A percentile compares a stretch with the other conserved stretches of the same genome.
Evolutionary conservation across 2,888 invertebrate species (phyloP).

Genomic region (Hirtodrosophila cameraria): DNA sequence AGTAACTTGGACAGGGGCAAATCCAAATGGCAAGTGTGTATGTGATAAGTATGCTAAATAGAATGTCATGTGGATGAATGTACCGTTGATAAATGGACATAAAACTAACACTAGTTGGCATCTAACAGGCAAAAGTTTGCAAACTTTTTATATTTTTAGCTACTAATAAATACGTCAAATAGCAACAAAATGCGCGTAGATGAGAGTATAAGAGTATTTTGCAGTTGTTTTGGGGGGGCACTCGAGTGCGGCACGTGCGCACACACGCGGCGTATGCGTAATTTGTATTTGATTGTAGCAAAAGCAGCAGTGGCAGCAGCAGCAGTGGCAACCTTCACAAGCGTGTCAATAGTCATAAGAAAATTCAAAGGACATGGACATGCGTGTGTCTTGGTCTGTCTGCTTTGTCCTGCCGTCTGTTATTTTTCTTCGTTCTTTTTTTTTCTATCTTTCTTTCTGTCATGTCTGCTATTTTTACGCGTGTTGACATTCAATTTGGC

Average conservation of each 20-base stretch:
- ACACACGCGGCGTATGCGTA: slow-evolving; percentile 63
- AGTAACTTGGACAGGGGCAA: slow-evolving; percentile 4
- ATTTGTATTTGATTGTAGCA: slow-evolving; percentile 71
- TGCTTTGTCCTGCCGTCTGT: not conserved
- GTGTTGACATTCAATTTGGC: slow-evolving; percentile 80
- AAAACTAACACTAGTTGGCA: slow-evolving; percentile 7
- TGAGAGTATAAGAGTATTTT: slow-evolving; percentile 7
- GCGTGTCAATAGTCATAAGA: slow-evolving; percentile 72
- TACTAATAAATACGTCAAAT: slow-evolving; percentile 26
- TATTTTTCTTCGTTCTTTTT: not conserved
- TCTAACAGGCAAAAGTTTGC: slow-evolving; percentile 6
- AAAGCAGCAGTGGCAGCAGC: slow-evolving; percentile 8
- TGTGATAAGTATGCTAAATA: slow-evolving; percentile 20
- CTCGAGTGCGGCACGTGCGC: slow-evolving; percentile 58
- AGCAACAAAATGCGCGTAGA: not conserved
- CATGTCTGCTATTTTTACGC: slow-evolving; percentile 72
- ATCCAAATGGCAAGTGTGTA: not conserved
- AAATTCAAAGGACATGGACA: slow-evolving; percentile 68
- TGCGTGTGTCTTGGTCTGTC: slow-evolving; percentile 32
- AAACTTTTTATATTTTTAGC: slow-evolving; percentile 28
- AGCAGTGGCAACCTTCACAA: slow-evolving; percentile 21
- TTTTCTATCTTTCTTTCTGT: slow-evolving; percentile 3
- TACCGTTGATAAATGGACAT: slow-evolving; percentile 27
- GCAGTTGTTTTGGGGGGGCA: slow-evolving; percentile 6
- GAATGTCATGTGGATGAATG: not conserved